These are phyloP conservation scores for Hemiprocne comata DNA, from an alignment of 2,113 vertebrate genomes.

Conservation along the genomic window DNA sequence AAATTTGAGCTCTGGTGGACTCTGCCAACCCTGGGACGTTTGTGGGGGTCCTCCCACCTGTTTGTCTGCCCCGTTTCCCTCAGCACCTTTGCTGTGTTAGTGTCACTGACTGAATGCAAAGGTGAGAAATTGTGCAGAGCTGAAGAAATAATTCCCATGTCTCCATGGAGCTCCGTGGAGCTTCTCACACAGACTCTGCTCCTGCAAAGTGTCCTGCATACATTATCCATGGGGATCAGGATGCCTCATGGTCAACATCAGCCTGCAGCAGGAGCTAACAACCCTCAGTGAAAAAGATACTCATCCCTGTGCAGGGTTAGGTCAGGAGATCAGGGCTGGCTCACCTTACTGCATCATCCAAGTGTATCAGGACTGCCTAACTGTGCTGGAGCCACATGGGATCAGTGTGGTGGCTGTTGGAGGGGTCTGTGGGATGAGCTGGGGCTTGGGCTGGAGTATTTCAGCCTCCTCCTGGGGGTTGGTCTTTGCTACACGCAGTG, in stretches of 20 bases:
- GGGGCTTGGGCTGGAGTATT: neutral
- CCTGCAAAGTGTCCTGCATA: neutral
- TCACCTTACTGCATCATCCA: neutral
- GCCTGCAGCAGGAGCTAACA: neutral
- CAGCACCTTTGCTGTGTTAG: fast-evolving
- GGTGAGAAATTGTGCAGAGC: too few relatives aligned
- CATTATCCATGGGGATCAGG: neutral
- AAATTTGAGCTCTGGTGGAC: neutral
- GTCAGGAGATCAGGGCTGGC: neutral
- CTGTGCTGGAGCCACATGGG: neutral
- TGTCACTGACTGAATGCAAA: neutral
- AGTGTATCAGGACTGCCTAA: neutral
- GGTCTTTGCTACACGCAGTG: neutral
- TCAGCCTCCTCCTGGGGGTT: neutral
- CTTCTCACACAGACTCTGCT: too few relatives aligned
- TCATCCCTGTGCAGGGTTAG: neutral
- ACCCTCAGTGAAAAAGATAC: neutral
- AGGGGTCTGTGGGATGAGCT: neutral
- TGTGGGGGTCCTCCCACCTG: neutral
- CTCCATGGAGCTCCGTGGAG: too few relatives aligned
- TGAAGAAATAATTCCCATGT: too few relatives aligned
- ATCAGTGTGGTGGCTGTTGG: neutral
- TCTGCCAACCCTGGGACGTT: neutral
- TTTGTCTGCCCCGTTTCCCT: fast-evolving
- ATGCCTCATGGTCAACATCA: too few relatives aligned